These are phyloP conservation scores for Passer montanus DNA, from an alignment of 2,113 vertebrate species.

Conservation along the genomic window DNA sequence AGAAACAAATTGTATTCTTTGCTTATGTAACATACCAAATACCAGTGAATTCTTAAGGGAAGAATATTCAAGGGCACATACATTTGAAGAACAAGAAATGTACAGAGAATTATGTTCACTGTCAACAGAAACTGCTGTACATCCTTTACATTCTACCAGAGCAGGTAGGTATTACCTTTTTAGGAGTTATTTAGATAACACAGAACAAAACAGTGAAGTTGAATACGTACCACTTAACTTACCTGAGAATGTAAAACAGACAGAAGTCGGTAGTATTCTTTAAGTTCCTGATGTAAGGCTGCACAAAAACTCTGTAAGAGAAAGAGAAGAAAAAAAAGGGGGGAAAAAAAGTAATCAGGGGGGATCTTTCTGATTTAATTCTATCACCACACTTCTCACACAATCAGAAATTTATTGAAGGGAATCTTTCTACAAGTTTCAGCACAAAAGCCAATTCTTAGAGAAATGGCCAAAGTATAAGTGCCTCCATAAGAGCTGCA, in stretches of 20 bases:
- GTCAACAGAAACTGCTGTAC: background rate
- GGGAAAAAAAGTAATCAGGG: background rate
- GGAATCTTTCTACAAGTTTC: background rate
- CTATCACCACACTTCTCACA: background rate
- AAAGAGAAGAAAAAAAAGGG: fast-evolving
- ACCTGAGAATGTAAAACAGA: slow-evolving; percentile 98
- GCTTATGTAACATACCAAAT: background rate
- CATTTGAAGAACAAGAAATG: background rate
- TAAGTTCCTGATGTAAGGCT: slow-evolving; percentile 94
- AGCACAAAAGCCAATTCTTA: background rate
- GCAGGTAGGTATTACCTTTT: background rate
- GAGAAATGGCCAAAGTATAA: fast-evolving
- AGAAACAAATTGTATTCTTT: background rate
- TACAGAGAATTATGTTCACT: background rate
- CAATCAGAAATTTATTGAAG: background rate
- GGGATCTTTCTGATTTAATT: background rate
- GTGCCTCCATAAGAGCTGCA: background rate
- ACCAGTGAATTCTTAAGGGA: background rate
- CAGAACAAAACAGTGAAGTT: background rate
- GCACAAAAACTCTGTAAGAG: slow-evolving; percentile 91
- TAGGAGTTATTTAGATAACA: background rate
- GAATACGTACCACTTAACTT: background rate
- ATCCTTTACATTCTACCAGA: background rate
- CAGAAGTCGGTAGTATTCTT: slow-evolving; percentile 94
- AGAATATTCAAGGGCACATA: background rate